A percentile compares a stretch with the other conserved stretches of the same genome.
These are phyloP conservation scores for Pomacea canaliculata DNA, from an alignment of 2,888 invertebrate genomes.

Conservation along the genomic window DNA sequence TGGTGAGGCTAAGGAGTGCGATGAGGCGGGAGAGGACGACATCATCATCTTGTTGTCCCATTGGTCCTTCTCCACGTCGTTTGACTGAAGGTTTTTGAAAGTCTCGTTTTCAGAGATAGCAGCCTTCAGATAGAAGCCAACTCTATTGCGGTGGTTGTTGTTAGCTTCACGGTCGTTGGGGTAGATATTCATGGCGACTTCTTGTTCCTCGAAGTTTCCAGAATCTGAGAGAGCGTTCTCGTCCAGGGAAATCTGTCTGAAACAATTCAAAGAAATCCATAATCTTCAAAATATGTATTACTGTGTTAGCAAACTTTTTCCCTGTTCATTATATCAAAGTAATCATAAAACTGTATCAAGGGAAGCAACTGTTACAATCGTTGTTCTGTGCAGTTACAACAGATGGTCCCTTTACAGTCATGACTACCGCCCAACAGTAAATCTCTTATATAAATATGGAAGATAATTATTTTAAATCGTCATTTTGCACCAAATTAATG, in stretches of 20 bases:
- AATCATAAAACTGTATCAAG: too few relatives aligned
- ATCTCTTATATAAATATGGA: too few relatives aligned
- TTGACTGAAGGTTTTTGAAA: slow-evolving; percentile 10
- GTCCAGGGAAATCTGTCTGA: slow-evolving; percentile 55
- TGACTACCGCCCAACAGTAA: too few relatives aligned
- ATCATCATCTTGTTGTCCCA: slow-evolving; percentile 18
- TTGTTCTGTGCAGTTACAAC: too few relatives aligned
- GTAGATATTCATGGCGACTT: slow-evolving; percentile 51
- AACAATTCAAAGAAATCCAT: slow-evolving; percentile 17
- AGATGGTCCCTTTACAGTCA: too few relatives aligned
- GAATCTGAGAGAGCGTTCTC: slow-evolving; percentile 49
- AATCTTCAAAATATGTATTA: too few relatives aligned
- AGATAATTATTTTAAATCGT: too few relatives aligned
- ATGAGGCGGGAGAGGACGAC: slow-evolving; percentile 1
- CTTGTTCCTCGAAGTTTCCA: slow-evolving; percentile 48
- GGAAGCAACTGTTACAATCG: too few relatives aligned
- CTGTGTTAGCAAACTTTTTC: too few relatives aligned
- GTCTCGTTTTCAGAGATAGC: slow-evolving; percentile 19
- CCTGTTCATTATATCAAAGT: too few relatives aligned
- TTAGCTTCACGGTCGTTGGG: slow-evolving; percentile 30
- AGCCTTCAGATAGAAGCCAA: slow-evolving; percentile 13
- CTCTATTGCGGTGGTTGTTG: slow-evolving; percentile 2
- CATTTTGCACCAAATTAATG: too few relatives aligned
- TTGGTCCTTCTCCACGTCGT: slow-evolving; percentile 14
- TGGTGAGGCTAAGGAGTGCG: too few relatives aligned